These are phyloP conservation scores for Orientallactaga sibirica DNA, from an alignment of 2,797 vertebrate species.

Conservation along the genomic window DNA sequence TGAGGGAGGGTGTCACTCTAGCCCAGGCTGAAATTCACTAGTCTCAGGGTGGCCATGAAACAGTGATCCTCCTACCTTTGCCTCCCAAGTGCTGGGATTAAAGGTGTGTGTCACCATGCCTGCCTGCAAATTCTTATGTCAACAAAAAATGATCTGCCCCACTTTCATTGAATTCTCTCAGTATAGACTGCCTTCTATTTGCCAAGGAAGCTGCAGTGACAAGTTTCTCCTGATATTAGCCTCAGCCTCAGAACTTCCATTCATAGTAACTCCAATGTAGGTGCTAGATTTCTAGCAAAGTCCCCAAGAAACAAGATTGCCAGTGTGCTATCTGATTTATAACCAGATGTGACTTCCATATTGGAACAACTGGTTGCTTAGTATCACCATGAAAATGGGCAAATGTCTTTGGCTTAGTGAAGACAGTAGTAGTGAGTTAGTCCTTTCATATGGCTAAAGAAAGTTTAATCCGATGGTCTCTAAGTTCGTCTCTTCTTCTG, in stretches of 20 bases:
- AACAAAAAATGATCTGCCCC: neutral
- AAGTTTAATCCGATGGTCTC: neutral
- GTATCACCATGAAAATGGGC: neutral
- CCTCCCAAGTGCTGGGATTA: too few species aligned
- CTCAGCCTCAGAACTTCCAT: conserved; percentile 2
- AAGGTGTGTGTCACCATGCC: too few species aligned
- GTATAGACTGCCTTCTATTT: neutral
- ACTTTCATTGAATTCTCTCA: neutral
- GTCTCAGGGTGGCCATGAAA: too few species aligned
- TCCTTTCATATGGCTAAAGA: neutral
- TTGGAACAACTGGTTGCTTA: neutral
- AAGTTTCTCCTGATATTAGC: neutral
- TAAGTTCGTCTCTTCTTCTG: neutral
- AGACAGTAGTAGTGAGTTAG: neutral
- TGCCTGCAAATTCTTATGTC: neutral
- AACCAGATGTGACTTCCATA: neutral
- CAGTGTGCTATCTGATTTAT: neutral
- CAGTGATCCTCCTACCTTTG: too few species aligned
- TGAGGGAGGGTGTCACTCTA: too few species aligned
- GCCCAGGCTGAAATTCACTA: too few species aligned
- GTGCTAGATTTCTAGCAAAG: neutral
- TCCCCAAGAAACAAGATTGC: neutral
- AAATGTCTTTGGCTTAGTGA: too few species aligned
- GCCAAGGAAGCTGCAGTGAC: neutral
- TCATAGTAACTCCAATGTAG: neutral